Evolutionary conservation across 2,888 invertebrate genomes (phyloP).

Genomic region (Drosophila aldrichi): DNA sequence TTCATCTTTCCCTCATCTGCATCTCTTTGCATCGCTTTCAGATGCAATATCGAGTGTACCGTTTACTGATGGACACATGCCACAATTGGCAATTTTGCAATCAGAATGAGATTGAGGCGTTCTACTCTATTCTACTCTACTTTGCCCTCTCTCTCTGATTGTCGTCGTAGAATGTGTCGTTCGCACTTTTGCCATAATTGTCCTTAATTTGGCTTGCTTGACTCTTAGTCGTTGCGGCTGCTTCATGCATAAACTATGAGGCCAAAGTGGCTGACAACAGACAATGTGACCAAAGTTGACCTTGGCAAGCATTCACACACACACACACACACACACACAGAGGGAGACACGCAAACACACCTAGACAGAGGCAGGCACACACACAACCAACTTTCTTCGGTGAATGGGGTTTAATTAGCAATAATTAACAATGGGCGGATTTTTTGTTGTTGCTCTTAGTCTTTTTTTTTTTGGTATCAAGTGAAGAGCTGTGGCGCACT

Average conservation of each 20-base stretch:
- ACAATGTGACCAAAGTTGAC: constrained; percentile 45
- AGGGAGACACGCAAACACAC: not conserved
- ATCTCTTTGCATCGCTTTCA: not conserved
- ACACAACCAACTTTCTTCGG: constrained; percentile 23
- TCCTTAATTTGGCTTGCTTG: constrained; percentile 15
- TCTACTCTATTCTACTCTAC: not conserved
- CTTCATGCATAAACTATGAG: constrained; percentile 33
- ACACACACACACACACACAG: not conserved
- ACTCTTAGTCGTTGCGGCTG: constrained; percentile 13
- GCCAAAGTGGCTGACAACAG: constrained; percentile 31
- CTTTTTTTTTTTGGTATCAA: constrained; percentile 7
- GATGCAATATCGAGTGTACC: not conserved
- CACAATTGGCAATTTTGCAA: not conserved
- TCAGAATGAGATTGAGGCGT: constrained; percentile 1
- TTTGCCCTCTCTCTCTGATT: not conserved
- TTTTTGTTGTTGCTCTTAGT: constrained; percentile 1
- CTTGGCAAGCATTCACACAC: constrained; percentile 19
- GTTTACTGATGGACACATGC: not conserved
- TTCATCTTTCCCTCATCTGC: not conserved
- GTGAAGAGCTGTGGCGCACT: constrained; percentile 26
- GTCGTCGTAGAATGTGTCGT: not conserved
- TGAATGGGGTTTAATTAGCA: constrained; percentile 35
- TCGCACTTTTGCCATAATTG: not conserved
- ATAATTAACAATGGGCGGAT: constrained; percentile 35
- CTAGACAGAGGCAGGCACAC: not conserved